Base-by-base conservation (phyloP, 2,797 vertebrate genomes). In the Sebastes miniatus region DNA sequence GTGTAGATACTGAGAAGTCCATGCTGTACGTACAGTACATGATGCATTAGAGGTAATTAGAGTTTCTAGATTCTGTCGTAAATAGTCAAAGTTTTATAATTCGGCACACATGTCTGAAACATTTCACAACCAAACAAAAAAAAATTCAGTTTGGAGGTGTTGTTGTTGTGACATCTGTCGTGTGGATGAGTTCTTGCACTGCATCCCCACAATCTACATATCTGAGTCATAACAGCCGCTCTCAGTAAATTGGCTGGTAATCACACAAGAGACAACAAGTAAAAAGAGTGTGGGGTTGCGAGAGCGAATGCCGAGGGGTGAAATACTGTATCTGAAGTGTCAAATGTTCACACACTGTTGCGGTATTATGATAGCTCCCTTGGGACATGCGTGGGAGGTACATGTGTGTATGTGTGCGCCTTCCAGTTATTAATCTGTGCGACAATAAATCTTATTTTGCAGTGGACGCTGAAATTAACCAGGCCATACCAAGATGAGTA, bases 371-470 rank as follows among this genome's bases (percentile, higher is more conserved):
- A 79, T 69, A 62, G 65, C 62, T 79, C 85, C 57, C 64, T 59
- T 52, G 58, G 80, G 76, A 85, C 61, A 65, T 73, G 73, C 6
- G 52, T 77, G 78, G 80, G 82, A 64, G 76, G 59, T 71, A 29
- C 14, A 3, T 34, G 2, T 34, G 14, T 67, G 16, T 29, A 64
- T 68, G 54, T 58, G 61, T 70, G 59, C 77, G 56, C 59, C 63
- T 22, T 84, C 71, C 71, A 59, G 73, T 89, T 92, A 92, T 91
- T 93, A 91, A 94, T 93, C 89, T 88, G 73, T 65, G 76, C 83
- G 83, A 92, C 88, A 92, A 92, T 89, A 90, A 85, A 92, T 92
- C 83, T 88, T 75, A 91, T 90, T 50, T 92, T 87, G 87, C 31
- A 56, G 74, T 85, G 85, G 84, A 87, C 50, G 71, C 86, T 88